Evolutionary conservation across 2,888 invertebrate species (phyloP).

Genomic region (Alentia gelatinosa): DNA sequence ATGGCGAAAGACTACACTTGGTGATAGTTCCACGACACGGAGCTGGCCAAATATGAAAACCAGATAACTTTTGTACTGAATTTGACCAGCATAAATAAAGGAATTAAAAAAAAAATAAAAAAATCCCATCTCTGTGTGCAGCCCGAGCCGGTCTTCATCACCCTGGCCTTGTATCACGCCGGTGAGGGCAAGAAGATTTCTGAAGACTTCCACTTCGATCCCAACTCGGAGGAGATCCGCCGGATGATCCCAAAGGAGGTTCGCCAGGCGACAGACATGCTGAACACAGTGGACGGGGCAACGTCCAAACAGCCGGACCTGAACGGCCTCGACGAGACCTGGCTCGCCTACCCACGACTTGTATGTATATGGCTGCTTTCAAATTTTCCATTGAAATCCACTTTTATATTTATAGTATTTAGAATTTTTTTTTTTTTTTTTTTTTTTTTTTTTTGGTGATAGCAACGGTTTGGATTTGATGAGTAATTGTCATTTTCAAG

Average conservation of each 20-base stretch:
- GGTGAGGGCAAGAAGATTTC: conserved; percentile 92
- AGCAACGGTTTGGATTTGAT: no score
- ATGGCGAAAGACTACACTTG: no score
- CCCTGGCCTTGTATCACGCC: conserved; percentile 93
- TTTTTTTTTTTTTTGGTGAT: no score
- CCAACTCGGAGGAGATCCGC: conserved; percentile 74
- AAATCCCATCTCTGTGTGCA: conserved; percentile 74
- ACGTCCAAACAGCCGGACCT: conserved; percentile 83
- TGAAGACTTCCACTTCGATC: conserved; percentile 90
- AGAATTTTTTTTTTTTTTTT: no score
- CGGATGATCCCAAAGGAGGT: conserved; percentile 76
- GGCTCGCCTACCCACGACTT: conserved; percentile 85
- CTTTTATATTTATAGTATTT: no score
- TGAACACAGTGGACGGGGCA: conserved; percentile 71
- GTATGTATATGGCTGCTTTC: background rate
- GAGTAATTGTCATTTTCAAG: no score
- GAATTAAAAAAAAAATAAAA: no score
- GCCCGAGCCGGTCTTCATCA: conserved; percentile 96
- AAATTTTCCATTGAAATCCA: background rate
- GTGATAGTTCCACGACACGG: no score
- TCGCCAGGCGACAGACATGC: conserved; percentile 69
- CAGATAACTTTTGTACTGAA: no score
- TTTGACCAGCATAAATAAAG: no score
- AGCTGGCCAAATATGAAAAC: no score
- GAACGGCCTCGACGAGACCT: conserved; percentile 87